Evolutionary conservation across 2,113 vertebrate species (phyloP), one percentile per base, ranked within the genome.

Genomic region (Solea senegalensis): DNA sequence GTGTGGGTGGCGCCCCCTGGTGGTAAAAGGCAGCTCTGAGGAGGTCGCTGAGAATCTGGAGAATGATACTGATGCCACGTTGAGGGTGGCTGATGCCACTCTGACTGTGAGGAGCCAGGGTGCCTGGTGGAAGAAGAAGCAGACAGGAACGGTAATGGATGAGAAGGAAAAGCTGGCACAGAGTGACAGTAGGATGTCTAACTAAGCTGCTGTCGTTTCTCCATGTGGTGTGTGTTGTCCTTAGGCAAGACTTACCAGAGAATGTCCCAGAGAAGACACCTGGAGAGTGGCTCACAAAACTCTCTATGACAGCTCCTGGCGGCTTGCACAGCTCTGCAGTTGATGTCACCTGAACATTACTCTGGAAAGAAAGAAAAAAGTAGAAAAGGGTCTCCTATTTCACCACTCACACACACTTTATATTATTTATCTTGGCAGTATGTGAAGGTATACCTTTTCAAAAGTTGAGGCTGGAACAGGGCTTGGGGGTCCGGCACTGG

Each of bases 181-280:
- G 12, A 28, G 5, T n/a, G 60, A 39, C 6, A n/a, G 21, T 21
- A 21, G 21, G 21, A 21, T 21, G 1, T 58, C 56, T 21, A 21
- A 13, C 34, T 34, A 34, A 28, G 21, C 43, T 28, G 44, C 9
- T 4, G 13, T 10, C 41, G 10, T 27, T 64, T 54, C 28, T 15
- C 1, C 14, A 9, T 49, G 56, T 62, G 57, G 15, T n/a, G 15
- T n/a, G 15, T 39, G 41, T 61, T 1, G 2, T 43, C 28, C 16
- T 53, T 3, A 45, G 44, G 15, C 15, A 14, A 55, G 46, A 41
- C 69, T 43, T 82, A 90, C 97, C 96, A 65, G 97, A 98, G 87
- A 98, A 98, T 45, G 96, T 98, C 84, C 97, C 97, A 60, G 97
- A 97, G 92, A 96, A 96, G 82, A 97, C 93, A 28, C 97, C 96